These are phyloP conservation scores for Notechis scutatus DNA, from an alignment of 2,113 vertebrate genomes.

Conservation along the genomic window DNA sequence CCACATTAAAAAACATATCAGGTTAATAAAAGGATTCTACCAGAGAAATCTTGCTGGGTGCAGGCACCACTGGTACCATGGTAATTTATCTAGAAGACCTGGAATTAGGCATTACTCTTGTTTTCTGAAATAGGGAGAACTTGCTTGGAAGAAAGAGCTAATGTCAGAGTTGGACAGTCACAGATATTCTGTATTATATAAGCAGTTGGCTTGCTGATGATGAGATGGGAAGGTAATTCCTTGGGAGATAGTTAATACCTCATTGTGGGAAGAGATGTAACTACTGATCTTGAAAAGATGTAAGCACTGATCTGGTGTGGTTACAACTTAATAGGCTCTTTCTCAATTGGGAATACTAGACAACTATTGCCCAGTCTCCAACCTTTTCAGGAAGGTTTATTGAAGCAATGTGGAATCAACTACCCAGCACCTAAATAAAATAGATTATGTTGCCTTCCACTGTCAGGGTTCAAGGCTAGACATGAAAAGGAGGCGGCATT, in stretches of 20 bases:
- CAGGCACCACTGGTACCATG: accelerated
- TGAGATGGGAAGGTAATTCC: background rate
- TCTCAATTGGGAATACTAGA: background rate
- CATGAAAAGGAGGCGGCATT: background rate
- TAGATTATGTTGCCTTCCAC: background rate
- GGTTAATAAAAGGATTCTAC: background rate
- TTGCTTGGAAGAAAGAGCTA: background rate
- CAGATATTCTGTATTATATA: background rate
- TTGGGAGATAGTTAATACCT: background rate
- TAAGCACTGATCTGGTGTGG: background rate
- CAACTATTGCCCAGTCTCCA: background rate
- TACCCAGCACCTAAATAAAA: background rate
- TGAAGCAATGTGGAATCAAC: background rate
- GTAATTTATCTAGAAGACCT: background rate
- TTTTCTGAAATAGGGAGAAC: background rate
- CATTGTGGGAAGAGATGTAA: background rate
- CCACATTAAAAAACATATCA: background rate
- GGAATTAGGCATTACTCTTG: background rate
- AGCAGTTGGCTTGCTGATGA: background rate
- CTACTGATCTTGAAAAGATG: background rate
- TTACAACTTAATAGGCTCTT: background rate
- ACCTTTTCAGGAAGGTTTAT: background rate
- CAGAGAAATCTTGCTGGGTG: background rate
- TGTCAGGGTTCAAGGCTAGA: background rate
- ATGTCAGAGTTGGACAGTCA: background rate